Conservation (phyloP, 2,797 vertebrate species). For the Protonibea diacanthus region DNA sequence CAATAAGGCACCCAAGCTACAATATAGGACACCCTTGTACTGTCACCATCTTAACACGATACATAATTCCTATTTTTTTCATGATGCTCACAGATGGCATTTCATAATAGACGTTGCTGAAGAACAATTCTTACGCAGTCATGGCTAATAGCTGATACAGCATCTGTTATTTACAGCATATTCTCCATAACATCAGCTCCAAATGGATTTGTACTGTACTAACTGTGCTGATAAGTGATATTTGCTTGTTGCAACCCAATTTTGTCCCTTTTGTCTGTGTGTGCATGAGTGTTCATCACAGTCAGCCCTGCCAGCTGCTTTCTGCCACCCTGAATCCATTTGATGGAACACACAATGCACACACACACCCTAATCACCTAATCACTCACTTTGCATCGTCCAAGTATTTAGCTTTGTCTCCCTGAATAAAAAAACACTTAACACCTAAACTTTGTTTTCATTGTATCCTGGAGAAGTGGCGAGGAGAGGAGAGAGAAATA, state of each 20-base stretch:
- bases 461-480: conserved; percentile 33
- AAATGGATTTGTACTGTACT: conserved; percentile 50
- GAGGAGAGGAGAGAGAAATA: conserved; percentile 16
- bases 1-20: not conserved
- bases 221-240: conserved; percentile 45
- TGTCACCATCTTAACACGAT: conserved; percentile 12
- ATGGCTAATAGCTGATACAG: conserved; percentile 31
- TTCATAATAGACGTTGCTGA: conserved; percentile 32
- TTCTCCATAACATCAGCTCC: conserved; percentile 39
- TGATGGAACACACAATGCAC: conserved; percentile 48
- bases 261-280: conserved; percentile 30
- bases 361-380: conserved; percentile 44
- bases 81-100: conserved; percentile 26
- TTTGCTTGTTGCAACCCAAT: conserved; percentile 51
- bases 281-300: conserved; percentile 46
- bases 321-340: conserved; percentile 64
- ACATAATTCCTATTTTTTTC: conserved; percentile 5
- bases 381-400: conserved; percentile 52
- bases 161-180: conserved; percentile 51
- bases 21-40: conserved; percentile 8
- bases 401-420: conserved; percentile 51
- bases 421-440: conserved; percentile 49
- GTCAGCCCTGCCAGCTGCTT: conserved; percentile 62
- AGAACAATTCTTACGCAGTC: conserved; percentile 34
- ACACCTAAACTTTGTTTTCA: conserved; percentile 37